Base-by-base conservation (phyloP, 2,113 vertebrate species). In the Orthonyx spaldingii region DNA sequence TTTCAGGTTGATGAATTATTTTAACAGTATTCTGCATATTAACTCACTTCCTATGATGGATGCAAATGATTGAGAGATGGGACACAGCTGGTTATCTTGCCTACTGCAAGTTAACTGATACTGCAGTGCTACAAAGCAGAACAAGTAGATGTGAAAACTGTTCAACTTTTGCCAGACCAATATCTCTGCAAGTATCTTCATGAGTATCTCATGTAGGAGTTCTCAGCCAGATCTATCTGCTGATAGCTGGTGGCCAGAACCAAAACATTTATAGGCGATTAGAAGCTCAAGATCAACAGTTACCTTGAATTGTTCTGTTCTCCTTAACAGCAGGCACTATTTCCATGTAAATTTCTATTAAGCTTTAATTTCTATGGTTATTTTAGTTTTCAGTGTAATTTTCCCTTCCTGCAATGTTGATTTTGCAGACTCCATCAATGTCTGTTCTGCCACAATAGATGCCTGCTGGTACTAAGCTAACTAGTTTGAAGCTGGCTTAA, bases 1-100 rank as follows among this genome's bases (percentile, higher is more conserved):
- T 74, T 96, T 89, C 87, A 87, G 42, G 47, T 42, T 93, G 76
- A 94, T 87, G 74, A 90, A 85, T 93, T 89, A 72, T 83, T 93
- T 76, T 50, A 65, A 42, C 75, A 78, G 27, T 75, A 75, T 63
- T 84, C 69, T 92, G 69, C 87, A 47, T 87, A 91, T 87, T 92
- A 94, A 78, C 69, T 87, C 61, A 68, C 33, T 87, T 92, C n/a
- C 77, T 85, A 39, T 46, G 66, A 30, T 10, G 37, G 75, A 63
- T 83, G 53, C 39, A 91, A 93, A 69, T 61, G 66, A 80, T 9
- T 75, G 74, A 90, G 84, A 82, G 75, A 46, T 50, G 39, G 57
- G 66, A 84, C 80, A 63, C 0, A n/a, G 39, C 63, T 96, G 78
- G 8, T 66, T 89, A 88, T 57, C 28, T 82, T 22, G 32, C 46